phyloP scores from a whole-genome alignment of 53 echinoderm and acorn worm genomes.

The Echinarachnius parma region DNA sequence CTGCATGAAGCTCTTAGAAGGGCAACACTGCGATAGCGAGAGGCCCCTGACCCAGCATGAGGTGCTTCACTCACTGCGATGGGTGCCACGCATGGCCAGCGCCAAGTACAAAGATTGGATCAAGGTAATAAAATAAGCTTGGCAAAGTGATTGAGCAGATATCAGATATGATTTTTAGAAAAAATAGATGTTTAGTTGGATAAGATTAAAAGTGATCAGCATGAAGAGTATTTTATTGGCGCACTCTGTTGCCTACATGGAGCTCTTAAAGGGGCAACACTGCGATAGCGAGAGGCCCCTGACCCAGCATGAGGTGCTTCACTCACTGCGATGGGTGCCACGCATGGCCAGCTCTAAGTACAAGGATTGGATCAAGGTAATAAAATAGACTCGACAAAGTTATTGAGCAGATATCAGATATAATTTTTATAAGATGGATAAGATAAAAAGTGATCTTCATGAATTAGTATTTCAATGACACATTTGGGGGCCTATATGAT shows the following conservation, averaged over 20 bases:
- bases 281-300: slow-evolving; percentile 70
- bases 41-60: slow-evolving; percentile 72
- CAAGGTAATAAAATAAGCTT: no score
- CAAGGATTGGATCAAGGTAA: slow-evolving; percentile 86
- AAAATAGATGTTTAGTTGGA: no score
- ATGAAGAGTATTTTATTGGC: no score
- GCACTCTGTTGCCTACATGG: slow-evolving; percentile 93
- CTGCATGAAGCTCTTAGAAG: slow-evolving; percentile 89
- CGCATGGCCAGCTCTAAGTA: slow-evolving; percentile 75
- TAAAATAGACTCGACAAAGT: no score
- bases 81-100: slow-evolving; percentile 85
- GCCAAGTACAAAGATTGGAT: slow-evolving; percentile 80
- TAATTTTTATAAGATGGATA: no score
- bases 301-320: slow-evolving; percentile 79
- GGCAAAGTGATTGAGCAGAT: no score
- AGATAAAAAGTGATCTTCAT: no score
- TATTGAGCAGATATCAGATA: no score
- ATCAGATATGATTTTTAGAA: no score
- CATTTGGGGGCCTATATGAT: no score
- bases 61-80: slow-evolving; percentile 85
- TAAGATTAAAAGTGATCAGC: no score
- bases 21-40: slow-evolving; percentile 75
- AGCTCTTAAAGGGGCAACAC: slow-evolving; percentile 86
- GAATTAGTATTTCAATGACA: no score
- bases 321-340: slow-evolving; percentile 93